phyloP scores from a whole-genome alignment of 2,888 invertebrate genomes.

The Myathropa florea region DNA sequence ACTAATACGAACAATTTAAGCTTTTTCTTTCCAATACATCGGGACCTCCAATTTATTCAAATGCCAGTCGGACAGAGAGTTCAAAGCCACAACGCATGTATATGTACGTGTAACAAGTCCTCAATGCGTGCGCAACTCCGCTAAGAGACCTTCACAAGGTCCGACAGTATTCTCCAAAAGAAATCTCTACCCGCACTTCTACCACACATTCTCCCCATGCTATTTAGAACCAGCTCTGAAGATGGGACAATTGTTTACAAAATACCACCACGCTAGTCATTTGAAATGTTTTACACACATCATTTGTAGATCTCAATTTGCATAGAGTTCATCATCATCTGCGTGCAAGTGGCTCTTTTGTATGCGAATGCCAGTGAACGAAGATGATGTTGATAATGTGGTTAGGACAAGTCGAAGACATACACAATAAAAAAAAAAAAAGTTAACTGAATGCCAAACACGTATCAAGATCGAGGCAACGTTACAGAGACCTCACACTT shows the following conservation, averaged over 20 bases:
- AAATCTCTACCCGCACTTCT: constrained; percentile 6
- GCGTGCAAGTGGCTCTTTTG: constrained; percentile 50
- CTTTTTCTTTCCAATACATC: constrained; percentile 7
- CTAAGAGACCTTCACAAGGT: constrained; percentile 53
- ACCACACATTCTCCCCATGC: background rate
- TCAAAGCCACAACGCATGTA: background rate
- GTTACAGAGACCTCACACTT: constrained; percentile 45
- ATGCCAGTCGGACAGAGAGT: background rate
- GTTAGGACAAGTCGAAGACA: constrained; percentile 23
- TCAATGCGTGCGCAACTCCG: constrained; percentile 1
- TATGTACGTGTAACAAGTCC: background rate
- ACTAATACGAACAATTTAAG: constrained; percentile 4
- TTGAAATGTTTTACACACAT: constrained; percentile 59
- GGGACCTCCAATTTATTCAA: constrained; percentile 9
- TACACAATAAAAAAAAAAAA: constrained; percentile 14
- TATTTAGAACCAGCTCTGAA: background rate
- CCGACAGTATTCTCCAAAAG: constrained; percentile 16
- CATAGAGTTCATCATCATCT: constrained; percentile 49
- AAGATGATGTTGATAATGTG: constrained; percentile 42
- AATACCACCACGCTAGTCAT: constrained; percentile 47
- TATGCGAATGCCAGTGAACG: constrained; percentile 49
- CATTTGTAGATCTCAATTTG: constrained; percentile 55
- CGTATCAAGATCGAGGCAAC: constrained; percentile 67
- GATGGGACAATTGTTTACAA: constrained; percentile 26
- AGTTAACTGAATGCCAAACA: constrained; percentile 57